Conservation (phyloP, 1,140 invertebrate genomes). For the Pteromalus puparum region DNA sequence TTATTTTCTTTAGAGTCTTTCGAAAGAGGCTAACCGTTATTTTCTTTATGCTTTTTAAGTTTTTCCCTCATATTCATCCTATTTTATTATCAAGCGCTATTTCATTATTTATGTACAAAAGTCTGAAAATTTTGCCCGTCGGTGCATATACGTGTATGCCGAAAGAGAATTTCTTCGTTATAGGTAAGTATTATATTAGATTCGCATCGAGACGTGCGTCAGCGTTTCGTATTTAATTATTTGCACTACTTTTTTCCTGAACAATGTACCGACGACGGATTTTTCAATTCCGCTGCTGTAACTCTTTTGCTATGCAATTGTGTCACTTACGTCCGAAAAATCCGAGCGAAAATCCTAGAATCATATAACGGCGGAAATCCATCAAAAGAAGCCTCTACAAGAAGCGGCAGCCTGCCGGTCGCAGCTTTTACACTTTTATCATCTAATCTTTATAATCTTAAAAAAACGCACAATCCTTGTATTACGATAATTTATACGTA, state of each 20-base stretch:
- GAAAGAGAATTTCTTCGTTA: constrained; percentile 7
- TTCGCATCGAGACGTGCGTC: constrained; percentile 24
- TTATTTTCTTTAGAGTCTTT: constrained; percentile 31
- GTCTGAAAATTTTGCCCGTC: constrained; percentile 36
- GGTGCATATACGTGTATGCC: constrained; percentile 11
- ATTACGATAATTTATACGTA: constrained; percentile 11
- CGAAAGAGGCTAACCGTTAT: constrained; percentile 47
- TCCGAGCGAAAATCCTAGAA: constrained; percentile 44
- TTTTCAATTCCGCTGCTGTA: neutral
- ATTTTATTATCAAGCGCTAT: constrained; percentile 9
- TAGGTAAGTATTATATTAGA: neutral
- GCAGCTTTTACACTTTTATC: neutral
- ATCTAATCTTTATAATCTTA: constrained; percentile 1
- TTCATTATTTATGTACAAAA: constrained; percentile 42
- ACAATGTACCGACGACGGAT: constrained; percentile 36
- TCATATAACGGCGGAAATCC: constrained; percentile 36
- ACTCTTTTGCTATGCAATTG: constrained; percentile 4
- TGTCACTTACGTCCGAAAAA: constrained; percentile 27
- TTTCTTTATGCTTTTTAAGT: constrained; percentile 1
- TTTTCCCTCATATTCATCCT: constrained; percentile 27
- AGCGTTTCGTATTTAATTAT: constrained; percentile 19
- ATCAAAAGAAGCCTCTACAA: constrained; percentile 34
- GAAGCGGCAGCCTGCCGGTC: neutral
- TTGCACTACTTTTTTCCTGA: neutral
- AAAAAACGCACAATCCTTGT: constrained; percentile 24